phyloP scores from a whole-genome alignment of 2,888 invertebrate species.

The Cosmopolites sordidus region DNA sequence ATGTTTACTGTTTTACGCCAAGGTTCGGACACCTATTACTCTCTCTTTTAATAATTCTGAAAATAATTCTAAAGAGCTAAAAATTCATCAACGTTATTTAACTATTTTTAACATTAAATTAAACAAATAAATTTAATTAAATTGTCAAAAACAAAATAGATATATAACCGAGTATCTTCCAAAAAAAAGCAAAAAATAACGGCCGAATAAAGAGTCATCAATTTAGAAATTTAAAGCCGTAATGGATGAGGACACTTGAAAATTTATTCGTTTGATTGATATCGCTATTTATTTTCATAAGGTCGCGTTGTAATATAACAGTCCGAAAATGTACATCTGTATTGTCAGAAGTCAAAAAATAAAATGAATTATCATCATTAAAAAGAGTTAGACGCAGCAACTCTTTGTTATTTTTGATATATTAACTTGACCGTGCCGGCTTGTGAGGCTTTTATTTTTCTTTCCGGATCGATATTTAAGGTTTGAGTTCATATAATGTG shows the following conservation, averaged over 20 bases:
- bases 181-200: constrained; percentile 4
- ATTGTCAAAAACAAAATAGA: too few species aligned
- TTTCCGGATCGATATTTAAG: neutral
- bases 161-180: too few species aligned
- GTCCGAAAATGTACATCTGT: constrained; percentile 8
- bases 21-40: too few species aligned
- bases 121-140: too few species aligned
- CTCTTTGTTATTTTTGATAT: constrained; percentile 9
- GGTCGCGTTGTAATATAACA: constrained; percentile 10
- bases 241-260: constrained; percentile 27
- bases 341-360: constrained; percentile 11
- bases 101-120: too few species aligned
- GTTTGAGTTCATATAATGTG: too few species aligned
- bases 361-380: constrained; percentile 14
- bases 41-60: too few species aligned
- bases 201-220: constrained; percentile 29
- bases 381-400: constrained; percentile 1
- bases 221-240: constrained; percentile 31
- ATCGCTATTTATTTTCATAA: constrained; percentile 27
- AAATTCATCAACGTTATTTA: too few species aligned
- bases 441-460: constrained; percentile 1
- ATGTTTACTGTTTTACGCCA: too few species aligned
- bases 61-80: too few species aligned
- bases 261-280: constrained; percentile 32
- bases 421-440: constrained; percentile 7